Evolutionary conservation across 2,888 invertebrate genomes (phyloP).

Genomic region (Platycheirus albimanus): DNA sequence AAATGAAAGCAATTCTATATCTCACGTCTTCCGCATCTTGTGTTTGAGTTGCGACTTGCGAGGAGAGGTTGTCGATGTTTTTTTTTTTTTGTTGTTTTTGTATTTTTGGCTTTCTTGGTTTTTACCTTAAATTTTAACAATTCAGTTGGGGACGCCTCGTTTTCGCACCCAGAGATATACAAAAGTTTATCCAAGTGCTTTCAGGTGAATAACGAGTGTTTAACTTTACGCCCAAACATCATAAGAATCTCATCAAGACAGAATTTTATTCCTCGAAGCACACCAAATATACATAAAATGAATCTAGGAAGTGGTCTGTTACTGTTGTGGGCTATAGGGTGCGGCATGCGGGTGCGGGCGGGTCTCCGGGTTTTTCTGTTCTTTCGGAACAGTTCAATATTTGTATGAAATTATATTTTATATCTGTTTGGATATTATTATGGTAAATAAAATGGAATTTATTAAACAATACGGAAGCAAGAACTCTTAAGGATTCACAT

Average conservation of each 20-base stretch:
- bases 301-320: not conserved
- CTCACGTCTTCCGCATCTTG: conserved; percentile 51
- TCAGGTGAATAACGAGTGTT: conserved; percentile 67
- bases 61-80: conserved; percentile 12
- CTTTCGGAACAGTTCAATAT: conserved; percentile 1
- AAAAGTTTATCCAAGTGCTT: conserved; percentile 67
- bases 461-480: conserved; percentile 40
- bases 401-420: conserved; percentile 23
- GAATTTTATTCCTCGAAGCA: conserved; percentile 27
- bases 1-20: conserved; percentile 44
- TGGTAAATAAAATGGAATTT: conserved; percentile 37
- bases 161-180: conserved; percentile 48
- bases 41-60: conserved; percentile 37
- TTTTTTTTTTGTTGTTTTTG: conserved; percentile 2
- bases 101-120: conserved; percentile 7
- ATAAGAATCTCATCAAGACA: conserved; percentile 63
- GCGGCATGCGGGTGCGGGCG: not conserved
- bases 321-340: not conserved
- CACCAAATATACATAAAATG: conserved; percentile 28
- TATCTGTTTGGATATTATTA: conserved; percentile 30
- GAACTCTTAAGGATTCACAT: too few species aligned
- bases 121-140: conserved; percentile 49
- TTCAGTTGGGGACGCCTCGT: conserved; percentile 59
- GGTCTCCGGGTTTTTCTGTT: too few species aligned
- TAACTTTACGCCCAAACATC: conserved; percentile 64